Evolutionary conservation across 2,888 invertebrate genomes (phyloP), one percentile per base, ranked within the genome.

Genomic region (Nasonia oneida): DNA sequence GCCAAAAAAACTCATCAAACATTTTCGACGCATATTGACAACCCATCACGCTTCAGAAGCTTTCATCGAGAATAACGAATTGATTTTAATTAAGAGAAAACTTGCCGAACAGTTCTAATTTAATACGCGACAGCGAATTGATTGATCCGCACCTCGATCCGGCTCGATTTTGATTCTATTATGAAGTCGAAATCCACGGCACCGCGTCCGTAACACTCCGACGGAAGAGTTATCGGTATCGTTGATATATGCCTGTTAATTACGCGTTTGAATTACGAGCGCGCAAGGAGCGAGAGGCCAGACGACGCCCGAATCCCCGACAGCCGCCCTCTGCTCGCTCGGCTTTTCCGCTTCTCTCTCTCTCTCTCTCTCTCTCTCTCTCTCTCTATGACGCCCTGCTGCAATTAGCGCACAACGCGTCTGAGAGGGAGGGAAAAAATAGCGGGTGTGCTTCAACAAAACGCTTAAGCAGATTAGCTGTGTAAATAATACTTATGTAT

Each of bases 251-350:
- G 87, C 76, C 81, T 86, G 87, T 89, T 89, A 89, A 88, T 89
- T 89, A 87, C 88, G 86, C 78, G 85, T 87, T 87, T 87, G 86
- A 88, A 88, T 88, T 87, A 89, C 87, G 87, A 84, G 87, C 83
- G 64, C 76, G n/a, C n/a, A 61, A 61, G 57, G 57, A 61, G 57
- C 37, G 77, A 80, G 84, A 84, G 77, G 73, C 42, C 50, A 78
- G 76, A 57, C 83, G 77, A 70, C 71, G 39, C 33, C 81, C 29
- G 71, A 79, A 79, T 70, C 39, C 50, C 79, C n/a, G 12, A 33
- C n/a, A 61, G 33, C 53, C 33, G 29, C 73, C 57, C 73, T 73
- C 73, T 23, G 18, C 39, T 57, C 6, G 39, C 39, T 42, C 39
- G 39, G 8, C 39, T 42, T 42, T 42, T 8, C 39, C 39, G 39